These are phyloP conservation scores for Scaptomyza parva DNA, from an alignment of 2,888 invertebrate genomes.

Conservation along the genomic window DNA sequence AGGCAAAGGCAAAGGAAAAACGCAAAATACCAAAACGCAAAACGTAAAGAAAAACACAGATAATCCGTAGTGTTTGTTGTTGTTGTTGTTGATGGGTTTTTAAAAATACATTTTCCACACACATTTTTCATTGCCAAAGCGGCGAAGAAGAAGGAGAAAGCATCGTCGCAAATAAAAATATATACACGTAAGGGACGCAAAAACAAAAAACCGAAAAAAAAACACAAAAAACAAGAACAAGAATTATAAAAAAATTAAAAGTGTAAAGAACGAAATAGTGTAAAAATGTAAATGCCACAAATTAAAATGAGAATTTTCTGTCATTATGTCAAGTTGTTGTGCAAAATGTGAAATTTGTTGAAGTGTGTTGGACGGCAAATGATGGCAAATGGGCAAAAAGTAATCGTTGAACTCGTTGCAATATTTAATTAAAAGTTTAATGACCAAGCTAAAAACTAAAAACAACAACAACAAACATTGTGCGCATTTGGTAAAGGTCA, in stretches of 20 bases:
- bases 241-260: constrained; percentile 5
- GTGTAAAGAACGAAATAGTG: constrained; percentile 15
- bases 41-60: constrained; percentile 31
- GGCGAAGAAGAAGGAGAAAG: constrained; percentile 12
- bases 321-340: constrained; percentile 22
- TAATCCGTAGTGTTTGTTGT: constrained; percentile 38
- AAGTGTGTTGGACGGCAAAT: constrained; percentile 42
- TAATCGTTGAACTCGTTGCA: constrained; percentile 19
- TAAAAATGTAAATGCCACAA: constrained; percentile 42
- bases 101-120: constrained; percentile 73
- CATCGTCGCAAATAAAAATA: constrained; percentile 53
- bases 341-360: constrained; percentile 38
- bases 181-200: constrained; percentile 53
- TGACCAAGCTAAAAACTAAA: constrained; percentile 17
- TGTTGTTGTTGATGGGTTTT: constrained; percentile 34
- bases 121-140: constrained; percentile 70
- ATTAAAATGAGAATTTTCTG: constrained; percentile 32
- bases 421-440: constrained; percentile 52
- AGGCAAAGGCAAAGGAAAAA: neutral
- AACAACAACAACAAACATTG: constrained; percentile 12
- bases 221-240: constrained; percentile 7
- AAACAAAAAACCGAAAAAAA: constrained; percentile 17
- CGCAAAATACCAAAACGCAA: neutral
- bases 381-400: neutral
- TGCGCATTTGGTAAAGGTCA: constrained; percentile 47